Base-by-base conservation (phyloP, 2,797 vertebrate genomes). In the Coregonus suidteri region DNA sequence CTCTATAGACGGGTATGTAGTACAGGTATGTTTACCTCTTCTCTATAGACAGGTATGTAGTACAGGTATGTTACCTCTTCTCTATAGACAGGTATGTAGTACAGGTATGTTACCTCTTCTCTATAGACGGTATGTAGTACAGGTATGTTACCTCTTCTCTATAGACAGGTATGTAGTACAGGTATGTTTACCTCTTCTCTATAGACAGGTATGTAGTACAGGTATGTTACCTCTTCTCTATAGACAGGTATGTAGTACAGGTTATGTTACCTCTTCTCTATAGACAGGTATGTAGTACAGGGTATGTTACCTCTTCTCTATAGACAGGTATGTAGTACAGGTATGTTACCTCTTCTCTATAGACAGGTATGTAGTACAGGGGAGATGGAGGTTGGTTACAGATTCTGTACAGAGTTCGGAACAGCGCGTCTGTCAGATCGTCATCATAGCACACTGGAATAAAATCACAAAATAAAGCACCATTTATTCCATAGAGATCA, bases 381-480 rank as follows among this genome's bases (percentile, higher is more conserved):
- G 72, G 5, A 92, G 91, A 71, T 73, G 85, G 69, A 98, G 88
- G 78, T 84, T 93, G 83, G 83, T 86, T 93, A 79, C 93, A 92
- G 73, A 99, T 90, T 73, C 90, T 92, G 72, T 92, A 94, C 1
- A 99, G 83, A 0, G 93, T 97, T 85, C 88, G 91, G 89, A 99
- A 98, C 34, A 99, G 85, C 3, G 94, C 96, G 0, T 97, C 95
- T 0, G 97, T 98, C 53, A 98, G 88, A 62, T 96, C 95, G 1
- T 98, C 95, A 0, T 99, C 97, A 1, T 99, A 99, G 84, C 97
- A 97, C 75, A 98, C 98, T 99, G 90, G 11, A n/a, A 53, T 18
- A 83, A 1, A 1, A 75, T 37, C 9, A 37, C 0, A 74, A 74
- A 76, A 35, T 4, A 3, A 78, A 34, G 3, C 2, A 15, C 13